Evolutionary conservation across 2,113 vertebrate genomes (phyloP).

Genomic region (Mus spicilegus): DNA sequence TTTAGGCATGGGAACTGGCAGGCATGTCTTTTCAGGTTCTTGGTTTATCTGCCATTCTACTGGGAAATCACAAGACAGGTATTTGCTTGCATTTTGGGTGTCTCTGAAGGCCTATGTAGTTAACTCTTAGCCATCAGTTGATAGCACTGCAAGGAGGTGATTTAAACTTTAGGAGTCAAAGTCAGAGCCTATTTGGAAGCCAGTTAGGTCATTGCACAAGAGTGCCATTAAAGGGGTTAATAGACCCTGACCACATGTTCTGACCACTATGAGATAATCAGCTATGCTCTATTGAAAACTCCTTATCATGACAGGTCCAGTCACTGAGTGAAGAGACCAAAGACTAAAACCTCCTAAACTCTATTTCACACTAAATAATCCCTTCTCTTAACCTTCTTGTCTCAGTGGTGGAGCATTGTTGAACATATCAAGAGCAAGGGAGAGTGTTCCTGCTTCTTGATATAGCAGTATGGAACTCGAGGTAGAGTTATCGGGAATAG

Average conservation of each 20-base stretch:
- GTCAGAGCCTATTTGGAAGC: background rate
- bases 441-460: background rate
- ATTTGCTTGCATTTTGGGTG: background rate
- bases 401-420: no score
- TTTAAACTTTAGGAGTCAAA: background rate
- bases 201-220: background rate
- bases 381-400: background rate
- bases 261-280: no score
- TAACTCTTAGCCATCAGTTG: background rate
- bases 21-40: background rate
- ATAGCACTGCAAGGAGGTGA: background rate
- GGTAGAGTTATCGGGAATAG: background rate
- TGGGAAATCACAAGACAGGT: no score
- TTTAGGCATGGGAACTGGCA: background rate
- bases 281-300: background rate
- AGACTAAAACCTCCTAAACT: background rate
- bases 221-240: background rate
- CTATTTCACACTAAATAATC: background rate
- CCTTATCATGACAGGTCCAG: background rate
- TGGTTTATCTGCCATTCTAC: background rate
- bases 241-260: background rate
- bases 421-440: background rate
- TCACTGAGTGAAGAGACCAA: background rate
- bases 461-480: background rate
- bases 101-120: background rate